Base-by-base conservation (phyloP, 2,888 invertebrate genomes). In the Synergus gifuensis region DNA sequence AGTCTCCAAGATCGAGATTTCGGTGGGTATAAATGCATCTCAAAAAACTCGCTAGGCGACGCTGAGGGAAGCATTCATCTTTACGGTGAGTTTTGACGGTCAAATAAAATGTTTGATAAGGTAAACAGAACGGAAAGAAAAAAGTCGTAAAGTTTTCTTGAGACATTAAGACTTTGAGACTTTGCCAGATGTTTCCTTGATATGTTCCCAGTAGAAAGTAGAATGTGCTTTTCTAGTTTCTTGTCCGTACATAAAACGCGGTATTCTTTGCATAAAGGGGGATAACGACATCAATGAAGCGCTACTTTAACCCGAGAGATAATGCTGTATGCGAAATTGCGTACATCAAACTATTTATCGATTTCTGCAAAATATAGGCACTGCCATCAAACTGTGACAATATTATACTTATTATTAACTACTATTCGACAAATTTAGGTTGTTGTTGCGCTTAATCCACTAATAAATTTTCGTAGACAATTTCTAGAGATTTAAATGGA, bases 41-140 rank as follows among this genome's bases (percentile, higher is more conserved):
- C 97, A 77, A 97, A 98, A 93, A 98, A 98, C 93, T 97, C 97
- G 83, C 97, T 98, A 88, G 98, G 98, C 0, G 97, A 97, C 88
- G 97, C 98, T 16, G 97, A 97, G 91, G 97, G 97, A 81, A 97
- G 96, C 91, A 98, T 98, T 88, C 94, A 97, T 87, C 94, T 98
- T 85, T 97, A 98, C 92, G 97, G 98, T 98, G 93, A 95, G 96
- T 93, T 80, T 64, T 76, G 44, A 77, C 44, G 58, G 36, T 1
- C 46, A 7, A 44, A 78, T 81, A 81, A 85, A 73, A 42, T 76
- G 28, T 44, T 80, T 79, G 76, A 84, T 79, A 81, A 82, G 77
- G 64, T 44, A 76, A 78, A 64, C 67, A 58, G 22, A 42, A 28
- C 0, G 46, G 18, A 36, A 73, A 66, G 76, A 80, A 82, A 83